Evolutionary conservation across 2,797 vertebrate genomes (phyloP).

Genomic region (Argentina silus): DNA sequence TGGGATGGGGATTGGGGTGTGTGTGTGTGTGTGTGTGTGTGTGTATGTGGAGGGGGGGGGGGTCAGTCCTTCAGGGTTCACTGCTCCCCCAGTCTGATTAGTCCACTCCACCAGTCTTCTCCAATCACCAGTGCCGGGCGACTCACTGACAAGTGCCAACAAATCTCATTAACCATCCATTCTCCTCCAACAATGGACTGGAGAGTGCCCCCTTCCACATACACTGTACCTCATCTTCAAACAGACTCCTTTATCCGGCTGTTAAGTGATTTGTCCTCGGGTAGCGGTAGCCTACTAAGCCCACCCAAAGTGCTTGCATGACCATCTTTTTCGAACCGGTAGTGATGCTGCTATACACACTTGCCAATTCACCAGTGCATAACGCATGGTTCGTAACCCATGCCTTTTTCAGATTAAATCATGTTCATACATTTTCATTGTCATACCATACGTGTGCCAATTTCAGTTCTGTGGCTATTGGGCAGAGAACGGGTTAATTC

Average conservation of each 20-base stretch:
- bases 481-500: conserved; percentile 46
- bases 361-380: too few species aligned
- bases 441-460: too few species aligned
- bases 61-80: conserved; percentile 49
- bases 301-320: too few species aligned
- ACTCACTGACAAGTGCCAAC: conserved; percentile 35
- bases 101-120: conserved; percentile 17
- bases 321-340: too few species aligned
- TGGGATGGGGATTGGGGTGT: conserved; percentile 9
- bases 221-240: not conserved
- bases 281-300: not conserved
- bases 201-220: not conserved
- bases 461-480: conserved; percentile 22
- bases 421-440: too few species aligned
- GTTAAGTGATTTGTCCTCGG: not conserved
- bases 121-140: conserved; percentile 30
- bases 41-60: conserved; percentile 19
- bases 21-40: too few species aligned
- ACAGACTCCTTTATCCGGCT: not conserved
- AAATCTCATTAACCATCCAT: conserved; percentile 44
- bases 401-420: too few species aligned
- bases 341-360: too few species aligned
- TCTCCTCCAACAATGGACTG: conserved; percentile 41
- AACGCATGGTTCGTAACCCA: too few species aligned
- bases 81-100: conserved; percentile 27